A percentile compares a stretch with the other conserved stretches of the same genome.
phyloP scores from a whole-genome alignment of 2,113 vertebrate genomes.

The Physeter macrocephalus region DNA sequence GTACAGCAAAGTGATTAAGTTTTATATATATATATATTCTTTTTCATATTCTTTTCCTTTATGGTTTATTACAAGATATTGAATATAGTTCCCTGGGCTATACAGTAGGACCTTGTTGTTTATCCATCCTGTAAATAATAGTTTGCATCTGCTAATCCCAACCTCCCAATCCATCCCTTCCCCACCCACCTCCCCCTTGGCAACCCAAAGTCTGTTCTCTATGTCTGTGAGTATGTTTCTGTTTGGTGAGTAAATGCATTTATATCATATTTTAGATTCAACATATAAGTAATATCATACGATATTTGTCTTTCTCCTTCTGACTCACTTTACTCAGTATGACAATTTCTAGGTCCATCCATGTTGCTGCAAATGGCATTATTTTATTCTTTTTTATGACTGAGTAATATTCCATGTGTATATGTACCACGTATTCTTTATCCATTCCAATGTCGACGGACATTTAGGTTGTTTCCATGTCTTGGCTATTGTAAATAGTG shows the following conservation, averaged over 20 bases:
- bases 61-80: background rate
- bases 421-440: background rate
- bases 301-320: background rate
- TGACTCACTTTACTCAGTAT: background rate
- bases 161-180: background rate
- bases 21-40: background rate
- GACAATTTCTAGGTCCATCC: background rate
- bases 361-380: background rate
- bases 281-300: background rate
- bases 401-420: background rate
- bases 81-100: background rate
- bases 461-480: background rate
- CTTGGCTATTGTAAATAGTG: background rate
- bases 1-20: background rate
- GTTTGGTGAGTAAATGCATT: background rate
- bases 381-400: background rate
- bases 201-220: background rate
- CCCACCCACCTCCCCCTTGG: rapidly evolving
- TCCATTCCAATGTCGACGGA: background rate
- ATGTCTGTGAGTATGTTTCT: background rate
- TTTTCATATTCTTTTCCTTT: background rate
- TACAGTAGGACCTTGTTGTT: background rate
- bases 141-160: background rate
- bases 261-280: background rate
- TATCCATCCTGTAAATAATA: background rate